A percentile compares a stretch with the other conserved stretches of the same genome.
phyloP scores from a whole-genome alignment of 2,888 invertebrate species.

The Coenonympha arcania region DNA sequence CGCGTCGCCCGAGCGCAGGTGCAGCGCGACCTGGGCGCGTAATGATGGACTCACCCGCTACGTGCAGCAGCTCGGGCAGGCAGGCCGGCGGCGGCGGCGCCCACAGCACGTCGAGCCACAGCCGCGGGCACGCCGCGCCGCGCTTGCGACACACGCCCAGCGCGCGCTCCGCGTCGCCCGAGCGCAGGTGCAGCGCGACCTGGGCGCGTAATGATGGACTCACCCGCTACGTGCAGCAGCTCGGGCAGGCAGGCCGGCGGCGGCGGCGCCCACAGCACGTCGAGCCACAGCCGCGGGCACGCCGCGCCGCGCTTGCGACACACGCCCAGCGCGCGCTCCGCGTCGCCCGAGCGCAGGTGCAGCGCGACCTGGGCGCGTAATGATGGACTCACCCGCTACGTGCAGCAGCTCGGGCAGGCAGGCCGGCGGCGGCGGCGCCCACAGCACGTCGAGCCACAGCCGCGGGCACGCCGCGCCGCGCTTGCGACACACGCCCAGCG shows the following conservation, averaged over 20 bases:
- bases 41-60: conserved; percentile 72
- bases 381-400: conserved; percentile 72
- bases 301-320: conserved; percentile 85
- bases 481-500: conserved; percentile 84
- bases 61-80: conserved; percentile 76
- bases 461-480: conserved; percentile 85
- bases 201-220: no score
- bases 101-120: conserved; percentile 92
- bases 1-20: conserved; percentile 82
- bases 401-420: conserved; percentile 76
- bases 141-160: conserved; percentile 85
- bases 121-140: conserved; percentile 82
- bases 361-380: no score
- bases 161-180: conserved; percentile 79
- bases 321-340: conserved; percentile 80
- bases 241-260: conserved; percentile 74
- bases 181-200: conserved; percentile 80
- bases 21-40: conserved; percentile 76
- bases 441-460: conserved; percentile 91
- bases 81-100: conserved; percentile 76
- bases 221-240: conserved; percentile 76
- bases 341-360: conserved; percentile 82
- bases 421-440: conserved; percentile 77
- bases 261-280: conserved; percentile 84
- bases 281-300: conserved; percentile 89